These are phyloP conservation scores for Cranoglanis bouderius DNA, from an alignment of 2,113 vertebrate species.

Conservation along the genomic window DNA sequence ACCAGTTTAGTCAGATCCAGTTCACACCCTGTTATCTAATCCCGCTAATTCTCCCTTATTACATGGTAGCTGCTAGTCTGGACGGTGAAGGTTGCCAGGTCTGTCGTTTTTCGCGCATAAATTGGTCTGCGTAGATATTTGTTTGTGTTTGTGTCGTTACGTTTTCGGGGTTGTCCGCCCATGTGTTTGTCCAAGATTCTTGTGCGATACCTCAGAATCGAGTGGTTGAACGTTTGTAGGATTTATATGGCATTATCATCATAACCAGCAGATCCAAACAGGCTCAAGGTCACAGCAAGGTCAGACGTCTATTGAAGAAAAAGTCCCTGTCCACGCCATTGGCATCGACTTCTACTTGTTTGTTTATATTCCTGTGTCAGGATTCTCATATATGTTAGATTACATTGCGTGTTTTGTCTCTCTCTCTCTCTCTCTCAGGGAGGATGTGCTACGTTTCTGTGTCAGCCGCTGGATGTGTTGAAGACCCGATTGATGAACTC, in stretches of 20 bases:
- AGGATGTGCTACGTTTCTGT: conserved; percentile 91
- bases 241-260: neutral
- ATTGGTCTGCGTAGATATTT: no score
- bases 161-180: no score
- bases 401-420: neutral
- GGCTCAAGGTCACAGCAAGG: neutral
- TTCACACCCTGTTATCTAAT: neutral
- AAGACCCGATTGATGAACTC: conserved; percentile 97
- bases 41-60: neutral
- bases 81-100: neutral
- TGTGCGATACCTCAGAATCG: neutral
- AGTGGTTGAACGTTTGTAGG: neutral
- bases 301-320: neutral
- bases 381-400: no score
- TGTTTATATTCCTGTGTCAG: neutral
- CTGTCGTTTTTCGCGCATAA: no score
- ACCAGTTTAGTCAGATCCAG: neutral
- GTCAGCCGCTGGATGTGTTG: conserved; percentile 93
- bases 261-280: neutral
- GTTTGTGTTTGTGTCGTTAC: neutral
- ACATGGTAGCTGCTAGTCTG: neutral
- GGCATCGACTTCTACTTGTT: neutral
- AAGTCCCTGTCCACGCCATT: no score
- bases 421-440: conserved; percentile 71
- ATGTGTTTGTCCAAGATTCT: no score